Base-by-base conservation (phyloP, 2,888 invertebrate species). In the Chymomyza amoena region DNA sequence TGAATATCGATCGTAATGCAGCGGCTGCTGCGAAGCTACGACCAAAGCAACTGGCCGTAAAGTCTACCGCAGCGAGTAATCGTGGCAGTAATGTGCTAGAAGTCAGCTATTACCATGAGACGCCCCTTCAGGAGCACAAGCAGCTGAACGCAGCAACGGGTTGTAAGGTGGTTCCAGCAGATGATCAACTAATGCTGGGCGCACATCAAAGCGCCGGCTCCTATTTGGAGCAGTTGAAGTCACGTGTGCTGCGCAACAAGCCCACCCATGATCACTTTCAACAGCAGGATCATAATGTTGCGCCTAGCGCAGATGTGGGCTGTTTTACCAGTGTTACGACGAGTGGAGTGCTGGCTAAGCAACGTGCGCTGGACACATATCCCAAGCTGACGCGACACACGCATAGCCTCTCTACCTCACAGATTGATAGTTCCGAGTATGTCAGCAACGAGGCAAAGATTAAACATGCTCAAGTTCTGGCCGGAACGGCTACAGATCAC, bases 321-420 rank as follows among this genome's bases (percentile, higher is more conserved):
- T 94, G 93, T 73, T 94, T 95, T 69, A 95, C 95, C 15, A 95
- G 95, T 0, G 95, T 95, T 0, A 95, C 95, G 2, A 95, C 95
- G 0, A 95, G 95, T 61, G 95, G 95, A 0, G 94, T 95, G 9
- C 91, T 95, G 75, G 94, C 94, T 75, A 93, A 93, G 5, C 93
- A 93, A 75, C 91, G 90, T n/a, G 91, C 84, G 73, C 25, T 93
- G 89, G 90, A 92, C 69, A 81, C 90, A 0, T 85, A 91, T 68
- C 91, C 91, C 2, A 89, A 90, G 73, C 68, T 91, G 52, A 88
- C 85, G 25, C 92, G 94, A 15, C 93, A 94, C 73, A 94, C 94
- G 81, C 83, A 84, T 61, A 95, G 95, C 79, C 88, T 95, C 74
- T 94, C 94, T 0, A 95, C 95, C 87, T 95, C 95, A 0, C 95